These are phyloP conservation scores for Pissodes strobi DNA, from an alignment of 1,140 invertebrate genomes.

Conservation along the genomic window DNA sequence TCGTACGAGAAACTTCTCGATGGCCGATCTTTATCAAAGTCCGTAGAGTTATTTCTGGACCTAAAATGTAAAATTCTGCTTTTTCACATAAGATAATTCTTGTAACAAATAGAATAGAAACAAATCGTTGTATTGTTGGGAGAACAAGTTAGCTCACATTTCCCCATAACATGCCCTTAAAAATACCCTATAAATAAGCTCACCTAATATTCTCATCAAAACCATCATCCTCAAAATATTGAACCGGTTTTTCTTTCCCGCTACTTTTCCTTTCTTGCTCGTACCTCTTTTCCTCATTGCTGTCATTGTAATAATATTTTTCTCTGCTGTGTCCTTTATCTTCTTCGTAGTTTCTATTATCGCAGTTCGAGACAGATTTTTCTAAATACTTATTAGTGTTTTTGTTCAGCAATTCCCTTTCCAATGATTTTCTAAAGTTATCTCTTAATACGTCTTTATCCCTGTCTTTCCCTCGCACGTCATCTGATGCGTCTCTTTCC, in stretches of 20 bases:
- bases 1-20: constrained; percentile 37
- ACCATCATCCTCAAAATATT: constrained; percentile 49
- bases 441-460: constrained; percentile 7
- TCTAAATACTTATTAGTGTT: constrained; percentile 24
- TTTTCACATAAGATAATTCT: no score
- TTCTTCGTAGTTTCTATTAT: constrained; percentile 21
- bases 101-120: no score
- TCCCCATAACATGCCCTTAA: background rate
- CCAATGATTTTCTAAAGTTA: constrained; percentile 27
- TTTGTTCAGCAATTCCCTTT: constrained; percentile 29
- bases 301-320: constrained; percentile 21
- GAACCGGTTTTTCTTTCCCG: constrained; percentile 30
- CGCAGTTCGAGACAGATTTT: constrained; percentile 10
- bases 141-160: no score
- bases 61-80: constrained; percentile 28
- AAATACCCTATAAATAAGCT: background rate
- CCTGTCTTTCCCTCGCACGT: constrained; percentile 1
- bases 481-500: constrained; percentile 27
- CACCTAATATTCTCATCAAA: constrained; percentile 49
- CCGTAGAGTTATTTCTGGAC: constrained; percentile 35
- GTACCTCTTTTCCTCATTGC: background rate
- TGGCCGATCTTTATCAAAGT: constrained; percentile 30
- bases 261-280: background rate
- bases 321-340: constrained; percentile 5
- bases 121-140: no score